These are phyloP conservation scores for Fistularia tabacaria DNA, from an alignment of 2,797 vertebrate species.

Conservation along the genomic window DNA sequence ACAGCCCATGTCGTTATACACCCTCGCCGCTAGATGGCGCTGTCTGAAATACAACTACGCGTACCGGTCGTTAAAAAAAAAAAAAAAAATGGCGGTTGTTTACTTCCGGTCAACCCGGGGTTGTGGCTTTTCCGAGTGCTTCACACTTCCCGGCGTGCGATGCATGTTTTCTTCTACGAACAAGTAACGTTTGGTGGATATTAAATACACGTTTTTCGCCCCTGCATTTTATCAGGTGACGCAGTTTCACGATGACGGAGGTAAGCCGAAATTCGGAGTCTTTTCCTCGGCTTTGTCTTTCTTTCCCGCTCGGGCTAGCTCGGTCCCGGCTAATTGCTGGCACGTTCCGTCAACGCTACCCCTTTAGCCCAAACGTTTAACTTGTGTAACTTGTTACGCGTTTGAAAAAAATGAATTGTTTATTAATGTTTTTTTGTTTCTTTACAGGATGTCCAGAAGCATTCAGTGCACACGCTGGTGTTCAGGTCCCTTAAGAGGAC, in stretches of 20 bases:
- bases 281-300: background rate
- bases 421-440: background rate
- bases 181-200: background rate
- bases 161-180: background rate
- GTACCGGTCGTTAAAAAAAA: too few relatives aligned
- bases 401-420: too few relatives aligned
- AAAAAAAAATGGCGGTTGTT: slow-evolving; percentile 6
- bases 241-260: slow-evolving; percentile 58
- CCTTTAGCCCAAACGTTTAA: background rate
- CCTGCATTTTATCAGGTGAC: background rate
- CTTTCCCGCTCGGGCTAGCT: background rate
- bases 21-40: slow-evolving; percentile 23
- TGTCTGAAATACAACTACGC: background rate
- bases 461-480: slow-evolving; percentile 97
- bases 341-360: background rate
- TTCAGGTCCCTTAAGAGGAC: slow-evolving; percentile 97
- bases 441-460: slow-evolving; percentile 93
- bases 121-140: background rate
- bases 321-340: slow-evolving; percentile 40
- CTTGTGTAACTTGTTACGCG: too few relatives aligned
- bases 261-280: slow-evolving; percentile 30
- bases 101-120: slow-evolving; percentile 46
- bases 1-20: background rate
- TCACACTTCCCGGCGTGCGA: slow-evolving; percentile 16
- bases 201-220: too few relatives aligned